Base-by-base conservation (phyloP, 2,888 invertebrate species). In the Calameuta idolon region DNA sequence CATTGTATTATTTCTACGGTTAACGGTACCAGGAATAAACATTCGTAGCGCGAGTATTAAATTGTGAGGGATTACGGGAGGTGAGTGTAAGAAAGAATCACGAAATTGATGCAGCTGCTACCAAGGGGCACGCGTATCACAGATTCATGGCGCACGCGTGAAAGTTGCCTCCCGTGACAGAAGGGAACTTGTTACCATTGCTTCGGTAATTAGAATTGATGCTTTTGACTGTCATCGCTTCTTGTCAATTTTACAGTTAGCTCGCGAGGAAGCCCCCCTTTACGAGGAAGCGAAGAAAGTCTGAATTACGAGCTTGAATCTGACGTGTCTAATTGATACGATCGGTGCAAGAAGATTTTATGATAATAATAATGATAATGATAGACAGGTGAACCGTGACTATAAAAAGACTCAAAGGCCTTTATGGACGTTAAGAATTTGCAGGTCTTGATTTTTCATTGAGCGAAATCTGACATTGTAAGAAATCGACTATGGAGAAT, bases 171-270 rank as follows among this genome's bases (percentile, higher is more conserved):
- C 23, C 23, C 55, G 55, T 55, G 55, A 55, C 55, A 55, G 23
- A 15, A 55, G 23, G 55, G 55, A 55, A 55, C 55, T 55, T 23
- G 55, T 23, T 55, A 55, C 55, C 55, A 55, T 55, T 55, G 55
- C 55, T 55, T 23, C 55, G 81, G 85, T 87, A 87, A 86, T 87
- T 86, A 85, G 84, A 87, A 88, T 87, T 87, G 87, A 88, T 85
- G 84, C 85, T 83, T 81, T 77, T 84, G 85, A 83, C 85, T 82
- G 83, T 88, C 87, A 84, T 83, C 79, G 55, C 55, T 55, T 55
- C 23, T 55, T 55, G 55, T 55, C 23, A 55, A 55, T 55, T 55
- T 23, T 55, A 55, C 55, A 55, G 23, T 55, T 55, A 55, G 5
- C 55, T 23, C 23, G 5, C 0, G 23, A 23, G 9, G 55, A 23